These are phyloP conservation scores for Phoeniculus purpureus DNA, from an alignment of 2,797 vertebrate species.

Conservation along the genomic window DNA sequence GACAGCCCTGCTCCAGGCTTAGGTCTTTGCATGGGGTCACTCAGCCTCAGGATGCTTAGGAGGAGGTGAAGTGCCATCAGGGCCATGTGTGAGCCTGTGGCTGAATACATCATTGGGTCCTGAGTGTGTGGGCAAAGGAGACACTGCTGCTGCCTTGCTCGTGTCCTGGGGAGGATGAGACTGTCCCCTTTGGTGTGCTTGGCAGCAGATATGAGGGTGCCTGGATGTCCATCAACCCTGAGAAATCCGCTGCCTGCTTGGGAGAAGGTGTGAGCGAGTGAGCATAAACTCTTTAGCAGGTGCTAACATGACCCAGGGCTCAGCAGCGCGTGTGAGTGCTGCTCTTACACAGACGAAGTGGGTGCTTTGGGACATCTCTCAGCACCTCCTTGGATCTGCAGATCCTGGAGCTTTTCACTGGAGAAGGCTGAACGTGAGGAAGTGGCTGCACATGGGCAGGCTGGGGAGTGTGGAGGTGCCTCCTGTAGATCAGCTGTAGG, in stretches of 20 bases:
- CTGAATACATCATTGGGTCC: background rate
- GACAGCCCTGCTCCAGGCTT: background rate
- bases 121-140: background rate
- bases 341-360: accelerated
- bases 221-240: background rate
- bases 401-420: background rate
- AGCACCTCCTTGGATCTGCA: background rate
- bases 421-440: accelerated
- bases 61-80: background rate
- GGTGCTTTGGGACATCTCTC: background rate
- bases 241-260: accelerated
- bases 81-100: accelerated
- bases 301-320: background rate
- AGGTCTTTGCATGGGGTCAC: background rate
- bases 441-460: accelerated
- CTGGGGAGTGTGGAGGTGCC: background rate
- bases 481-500: constrained; percentile 32
- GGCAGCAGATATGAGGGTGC: background rate
- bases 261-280: accelerated
- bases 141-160: background rate
- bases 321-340: accelerated
- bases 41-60: accelerated
- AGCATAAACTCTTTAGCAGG: background rate
- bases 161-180: accelerated
- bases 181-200: accelerated